Conservation (phyloP, 1,140 invertebrate genomes). For the Drosophila pallidifrons region DNA sequence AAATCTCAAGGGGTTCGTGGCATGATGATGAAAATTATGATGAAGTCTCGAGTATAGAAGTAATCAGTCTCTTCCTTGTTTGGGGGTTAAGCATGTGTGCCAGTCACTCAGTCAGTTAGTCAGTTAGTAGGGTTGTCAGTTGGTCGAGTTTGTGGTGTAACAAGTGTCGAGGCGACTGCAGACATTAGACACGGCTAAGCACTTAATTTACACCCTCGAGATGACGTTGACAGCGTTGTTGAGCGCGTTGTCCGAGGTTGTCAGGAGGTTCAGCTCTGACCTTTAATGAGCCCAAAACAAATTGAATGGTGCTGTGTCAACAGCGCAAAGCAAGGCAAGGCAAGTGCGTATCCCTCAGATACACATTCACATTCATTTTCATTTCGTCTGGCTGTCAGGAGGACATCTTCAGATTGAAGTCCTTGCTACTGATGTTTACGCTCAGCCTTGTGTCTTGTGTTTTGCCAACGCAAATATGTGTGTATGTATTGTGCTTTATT, state of each 20-base stretch:
- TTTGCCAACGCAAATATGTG: slow-evolving; percentile 55
- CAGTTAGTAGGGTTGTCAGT: slow-evolving; percentile 14
- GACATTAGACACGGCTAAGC: slow-evolving; percentile 80
- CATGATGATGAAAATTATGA: too few relatives aligned
- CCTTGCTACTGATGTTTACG: slow-evolving; percentile 44
- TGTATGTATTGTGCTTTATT: slow-evolving; percentile 69
- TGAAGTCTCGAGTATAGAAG: slow-evolving; percentile 35
- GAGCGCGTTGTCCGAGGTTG: slow-evolving; percentile 25
- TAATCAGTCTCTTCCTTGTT: slow-evolving; percentile 8
- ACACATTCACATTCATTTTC: slow-evolving; percentile 39
- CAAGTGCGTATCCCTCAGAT: slow-evolving; percentile 35
- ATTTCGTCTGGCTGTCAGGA: slow-evolving; percentile 41
- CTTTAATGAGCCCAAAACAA: slow-evolving; percentile 79
- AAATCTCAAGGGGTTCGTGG: slow-evolving; percentile 41
- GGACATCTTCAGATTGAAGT: slow-evolving; percentile 19
- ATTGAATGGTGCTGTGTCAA: slow-evolving; percentile 76
- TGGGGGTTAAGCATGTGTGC: slow-evolving; percentile 30
- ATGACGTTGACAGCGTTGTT: slow-evolving; percentile 47
- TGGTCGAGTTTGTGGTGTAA: slow-evolving; percentile 57
- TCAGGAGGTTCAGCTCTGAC: slow-evolving; percentile 35
- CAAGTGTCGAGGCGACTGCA: slow-evolving; percentile 65
- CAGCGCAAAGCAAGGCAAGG: slow-evolving; percentile 69
- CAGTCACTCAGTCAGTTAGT: slow-evolving; percentile 1
- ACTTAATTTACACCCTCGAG: slow-evolving; percentile 70
- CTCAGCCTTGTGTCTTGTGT: slow-evolving; percentile 45